phyloP scores from a whole-genome alignment of 2,113 vertebrate genomes.

The Poeciliopsis occidentalis region DNA sequence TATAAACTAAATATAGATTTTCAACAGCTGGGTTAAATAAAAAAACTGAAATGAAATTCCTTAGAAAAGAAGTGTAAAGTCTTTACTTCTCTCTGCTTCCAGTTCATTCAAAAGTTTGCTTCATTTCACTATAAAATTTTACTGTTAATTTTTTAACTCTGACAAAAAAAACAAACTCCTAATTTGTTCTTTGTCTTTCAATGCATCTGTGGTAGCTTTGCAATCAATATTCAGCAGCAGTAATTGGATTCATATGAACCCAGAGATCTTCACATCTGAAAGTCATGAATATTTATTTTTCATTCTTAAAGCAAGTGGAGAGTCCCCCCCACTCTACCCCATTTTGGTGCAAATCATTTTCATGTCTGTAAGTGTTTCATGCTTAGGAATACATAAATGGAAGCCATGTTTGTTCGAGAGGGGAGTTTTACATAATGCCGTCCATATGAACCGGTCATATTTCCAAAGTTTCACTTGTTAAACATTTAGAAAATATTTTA shows the following conservation, averaged over 20 bases:
- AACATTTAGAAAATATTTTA: neutral
- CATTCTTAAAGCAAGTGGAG: neutral
- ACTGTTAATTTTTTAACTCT: neutral
- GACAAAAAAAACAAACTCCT: neutral
- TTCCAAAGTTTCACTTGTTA: neutral
- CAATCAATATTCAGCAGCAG: neutral
- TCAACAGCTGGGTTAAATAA: neutral
- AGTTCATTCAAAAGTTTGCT: neutral
- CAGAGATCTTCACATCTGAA: neutral
- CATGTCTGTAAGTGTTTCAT: neutral
- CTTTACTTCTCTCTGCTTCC: no score
- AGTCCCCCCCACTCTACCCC: no score
- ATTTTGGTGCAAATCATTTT: neutral
- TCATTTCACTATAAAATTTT: neutral
- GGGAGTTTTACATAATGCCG: neutral
- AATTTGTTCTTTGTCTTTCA: neutral
- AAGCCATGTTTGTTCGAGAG: neutral
- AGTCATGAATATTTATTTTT: neutral
- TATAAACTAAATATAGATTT: conserved; percentile 7
- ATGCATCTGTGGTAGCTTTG: neutral
- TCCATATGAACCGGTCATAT: neutral
- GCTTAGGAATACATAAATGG: neutral
- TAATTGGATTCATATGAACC: neutral
- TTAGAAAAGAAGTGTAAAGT: neutral
- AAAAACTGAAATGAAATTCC: neutral